These are phyloP conservation scores for Sigmodon hispidus DNA, from an alignment of 2,113 vertebrate genomes.

Conservation along the genomic window DNA sequence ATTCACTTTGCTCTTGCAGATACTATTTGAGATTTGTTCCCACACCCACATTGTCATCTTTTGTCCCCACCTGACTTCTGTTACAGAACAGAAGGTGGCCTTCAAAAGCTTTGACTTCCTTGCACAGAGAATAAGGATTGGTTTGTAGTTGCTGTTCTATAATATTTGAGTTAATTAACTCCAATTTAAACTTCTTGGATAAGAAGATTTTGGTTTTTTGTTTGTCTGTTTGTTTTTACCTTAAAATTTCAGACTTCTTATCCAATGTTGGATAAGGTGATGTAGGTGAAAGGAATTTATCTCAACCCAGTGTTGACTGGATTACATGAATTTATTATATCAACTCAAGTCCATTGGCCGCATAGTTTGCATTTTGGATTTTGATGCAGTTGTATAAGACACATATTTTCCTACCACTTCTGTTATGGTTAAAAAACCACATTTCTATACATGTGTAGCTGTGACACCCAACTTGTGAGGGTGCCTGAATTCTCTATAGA, in stretches of 20 bases:
- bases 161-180: constrained; percentile 42
- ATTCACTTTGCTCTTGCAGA: too few species aligned
- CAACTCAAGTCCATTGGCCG: constrained; percentile 58
- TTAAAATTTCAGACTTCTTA: constrained; percentile 29
- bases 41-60: not conserved
- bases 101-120: not conserved
- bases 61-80: not conserved
- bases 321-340: constrained; percentile 56
- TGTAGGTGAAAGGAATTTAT: constrained; percentile 19
- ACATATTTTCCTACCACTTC: constrained; percentile 1
- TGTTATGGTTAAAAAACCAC: constrained; percentile 58
- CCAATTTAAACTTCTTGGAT: constrained; percentile 29
- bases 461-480: not conserved
- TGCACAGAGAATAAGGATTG: not conserved
- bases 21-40: not conserved
- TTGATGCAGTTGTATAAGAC: constrained; percentile 24
- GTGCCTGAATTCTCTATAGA: constrained; percentile 16
- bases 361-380: constrained; percentile 50
- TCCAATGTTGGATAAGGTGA: too few species aligned
- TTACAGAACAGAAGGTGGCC: not conserved
- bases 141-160: not conserved
- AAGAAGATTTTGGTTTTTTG: not conserved
- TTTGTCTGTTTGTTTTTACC: not conserved
- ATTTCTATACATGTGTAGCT: not conserved
- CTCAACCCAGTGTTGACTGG: constrained; percentile 51